Base-by-base conservation (phyloP, 37 sponge, comb jelly and placozoan genomes). In the Spongilla lacustris region DNA sequence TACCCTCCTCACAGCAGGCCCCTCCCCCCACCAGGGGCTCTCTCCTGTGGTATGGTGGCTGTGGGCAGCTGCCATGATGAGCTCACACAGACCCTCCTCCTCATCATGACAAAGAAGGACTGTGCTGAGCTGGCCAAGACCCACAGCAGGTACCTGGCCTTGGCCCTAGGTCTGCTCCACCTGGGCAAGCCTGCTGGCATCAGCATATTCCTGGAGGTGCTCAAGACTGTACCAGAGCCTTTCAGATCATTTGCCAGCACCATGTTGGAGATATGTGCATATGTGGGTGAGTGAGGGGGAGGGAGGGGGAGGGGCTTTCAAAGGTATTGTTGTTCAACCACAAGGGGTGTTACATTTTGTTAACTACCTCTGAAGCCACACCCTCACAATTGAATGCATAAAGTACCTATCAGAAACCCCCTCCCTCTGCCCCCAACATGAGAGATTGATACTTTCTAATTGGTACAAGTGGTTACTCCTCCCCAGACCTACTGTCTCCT, bases 111-210 rank as follows among this genome's bases (percentile, higher is more conserved):
- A 87, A 94, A 95, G 33, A 78, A 77, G n/a, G 83, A 88, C 2
- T 81, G 66, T 24, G 46, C 75, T 12, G 89, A 88, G 5, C 76
- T 92, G 28, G 83, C 48, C 31, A 90, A 92, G 69, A 89, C 96
- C 0, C 80, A 84, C 79, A 68, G 81, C 50, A 77, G 91, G 34
- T 46, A 46, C 71, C 90, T 98, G 69, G 96, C 96, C 26, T 88
- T 98, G 48, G 96, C 90, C 17, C 87, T 98, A 9, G 96, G 86
- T 36, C 89, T 98, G 36, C 87, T 94, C n/a, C 95, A 95, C 84
- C 93, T 98, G 10, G 97, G 98, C 12, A 93, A 93, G 83, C 95
- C 91, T 66, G 89, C 95, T 50, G 89, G 86, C 22, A 92, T 77
- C 36, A 94, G 89, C 4, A 84, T 78, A 9, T 73, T 83, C 25